Percentiles rank a stretch among this genome's conserved stretches.
Evolutionary conservation across 2,888 invertebrate genomes (phyloP).

Genomic region (Hemistola chrysoprasaria): DNA sequence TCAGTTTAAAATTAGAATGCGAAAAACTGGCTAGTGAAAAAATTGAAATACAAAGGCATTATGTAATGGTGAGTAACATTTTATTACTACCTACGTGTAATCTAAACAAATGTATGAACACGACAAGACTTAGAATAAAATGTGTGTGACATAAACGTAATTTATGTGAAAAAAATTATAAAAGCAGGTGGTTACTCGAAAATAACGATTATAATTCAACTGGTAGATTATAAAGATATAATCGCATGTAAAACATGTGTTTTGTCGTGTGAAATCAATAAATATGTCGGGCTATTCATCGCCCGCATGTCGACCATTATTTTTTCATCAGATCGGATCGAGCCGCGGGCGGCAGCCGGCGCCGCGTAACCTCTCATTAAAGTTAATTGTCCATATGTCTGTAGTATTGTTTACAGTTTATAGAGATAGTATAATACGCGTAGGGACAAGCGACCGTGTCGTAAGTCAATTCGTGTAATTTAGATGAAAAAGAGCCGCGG

Average conservation of each 20-base stretch:
- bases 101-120: slow-evolving; percentile 10
- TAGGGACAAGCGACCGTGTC: slow-evolving; percentile 25
- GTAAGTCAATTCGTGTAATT: slow-evolving; percentile 21
- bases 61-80: slow-evolving; percentile 90
- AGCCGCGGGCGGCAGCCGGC: slow-evolving; percentile 28
- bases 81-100: slow-evolving; percentile 9
- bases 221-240: slow-evolving; percentile 49
- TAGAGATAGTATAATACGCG: slow-evolving; percentile 13
- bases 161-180: slow-evolving; percentile 14
- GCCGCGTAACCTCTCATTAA: slow-evolving; percentile 46
- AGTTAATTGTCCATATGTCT: slow-evolving; percentile 40
- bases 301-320: slow-evolving; percentile 59
- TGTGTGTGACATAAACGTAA: slow-evolving; percentile 7
- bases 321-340: slow-evolving; percentile 43
- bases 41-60: slow-evolving; percentile 95
- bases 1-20: slow-evolving; percentile 92
- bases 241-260: slow-evolving; percentile 48
- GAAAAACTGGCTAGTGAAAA: slow-evolving; percentile 94
- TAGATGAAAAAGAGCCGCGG: slow-evolving; percentile 22
- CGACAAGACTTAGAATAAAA: slow-evolving; percentile 7
- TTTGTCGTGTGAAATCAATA: slow-evolving; percentile 59
- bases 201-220: slow-evolving; percentile 17
- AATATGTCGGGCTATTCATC: slow-evolving; percentile 52
- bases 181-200: slow-evolving; percentile 23
- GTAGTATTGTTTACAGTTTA: slow-evolving; percentile 32